Percentiles rank a stretch among this genome's conserved stretches.
Evolutionary conservation across 2,888 invertebrate species (phyloP).

Genomic region (Netelia inedita): DNA sequence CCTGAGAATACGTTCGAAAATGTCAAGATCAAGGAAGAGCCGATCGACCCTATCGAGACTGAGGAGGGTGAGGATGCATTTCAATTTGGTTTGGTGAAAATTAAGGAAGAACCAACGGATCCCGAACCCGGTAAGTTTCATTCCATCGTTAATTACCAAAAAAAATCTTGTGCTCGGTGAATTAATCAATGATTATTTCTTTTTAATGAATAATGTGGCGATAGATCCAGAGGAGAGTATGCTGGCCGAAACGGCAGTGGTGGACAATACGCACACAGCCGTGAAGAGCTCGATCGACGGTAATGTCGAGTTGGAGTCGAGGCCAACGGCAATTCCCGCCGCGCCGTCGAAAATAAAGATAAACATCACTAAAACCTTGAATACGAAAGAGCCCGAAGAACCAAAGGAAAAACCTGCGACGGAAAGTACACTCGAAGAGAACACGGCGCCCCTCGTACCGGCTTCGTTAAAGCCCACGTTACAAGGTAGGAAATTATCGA

Average conservation of each 20-base stretch:
- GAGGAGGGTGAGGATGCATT: constrained; percentile 74
- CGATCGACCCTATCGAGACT: constrained; percentile 85
- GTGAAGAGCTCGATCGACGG: constrained; percentile 91
- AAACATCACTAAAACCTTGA: constrained; percentile 91
- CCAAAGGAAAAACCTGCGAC: constrained; percentile 77
- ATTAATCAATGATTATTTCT: constrained; percentile 39
- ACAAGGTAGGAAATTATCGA: constrained; percentile 89
- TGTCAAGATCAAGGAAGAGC: constrained; percentile 90
- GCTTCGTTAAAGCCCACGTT: constrained; percentile 89
- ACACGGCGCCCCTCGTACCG: constrained; percentile 77
- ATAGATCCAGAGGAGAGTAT: constrained; percentile 86
- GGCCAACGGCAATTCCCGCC: constrained; percentile 85
- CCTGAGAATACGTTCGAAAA: constrained; percentile 75
- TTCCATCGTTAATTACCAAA: background rate
- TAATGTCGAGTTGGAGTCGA: constrained; percentile 89
- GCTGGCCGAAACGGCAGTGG: constrained; percentile 82
- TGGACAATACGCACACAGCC: constrained; percentile 87
- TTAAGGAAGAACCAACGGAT: constrained; percentile 81
- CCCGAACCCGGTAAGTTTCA: constrained; percentile 78
- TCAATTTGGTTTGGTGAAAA: constrained; percentile 74
- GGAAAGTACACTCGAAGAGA: constrained; percentile 84
- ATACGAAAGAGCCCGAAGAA: constrained; percentile 81
- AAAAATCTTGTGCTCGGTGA: too few species aligned
- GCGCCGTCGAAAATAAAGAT: constrained; percentile 89
- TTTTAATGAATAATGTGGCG: constrained; percentile 43